These are phyloP conservation scores for Simalia tracyae DNA, from an alignment of 2,797 vertebrate genomes.

Conservation along the genomic window DNA sequence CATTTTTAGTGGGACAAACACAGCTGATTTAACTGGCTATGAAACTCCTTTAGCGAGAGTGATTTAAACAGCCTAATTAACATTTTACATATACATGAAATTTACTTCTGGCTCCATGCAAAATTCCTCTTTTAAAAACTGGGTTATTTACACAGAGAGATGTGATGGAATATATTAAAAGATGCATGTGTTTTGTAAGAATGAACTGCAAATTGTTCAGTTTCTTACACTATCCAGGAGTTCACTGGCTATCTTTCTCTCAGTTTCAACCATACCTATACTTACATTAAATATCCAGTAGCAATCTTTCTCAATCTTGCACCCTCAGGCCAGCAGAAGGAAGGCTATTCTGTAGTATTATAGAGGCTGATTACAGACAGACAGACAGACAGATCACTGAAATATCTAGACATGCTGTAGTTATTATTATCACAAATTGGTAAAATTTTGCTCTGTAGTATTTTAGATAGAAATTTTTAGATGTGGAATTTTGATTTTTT, in stretches of 20 bases:
- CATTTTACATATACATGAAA: conserved; percentile 53
- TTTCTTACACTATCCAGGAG: not conserved
- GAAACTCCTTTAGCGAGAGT: conserved; percentile 51
- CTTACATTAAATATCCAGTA: not conserved
- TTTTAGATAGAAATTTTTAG: not conserved
- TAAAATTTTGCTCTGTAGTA: not conserved
- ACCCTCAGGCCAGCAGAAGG: not conserved
- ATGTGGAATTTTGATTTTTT: not conserved
- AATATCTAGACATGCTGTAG: not conserved
- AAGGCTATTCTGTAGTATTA: not conserved
- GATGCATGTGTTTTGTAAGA: not conserved
- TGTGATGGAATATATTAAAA: not conserved
- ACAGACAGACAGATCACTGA: not conserved
- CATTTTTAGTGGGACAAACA: conserved; percentile 41
- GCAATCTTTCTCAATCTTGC: not conserved
- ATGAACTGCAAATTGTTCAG: not conserved
- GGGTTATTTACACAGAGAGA: conserved; percentile 32
- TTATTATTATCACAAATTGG: not conserved
- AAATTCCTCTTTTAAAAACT: conserved; percentile 40
- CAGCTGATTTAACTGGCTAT: conserved; percentile 53
- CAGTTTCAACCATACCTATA: not conserved
- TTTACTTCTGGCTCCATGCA: conserved; percentile 37
- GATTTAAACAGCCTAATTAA: conserved; percentile 51
- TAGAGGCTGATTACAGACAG: not conserved
- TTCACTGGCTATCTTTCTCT: not conserved